Evolutionary conservation across 2,888 invertebrate genomes (phyloP).

Genomic region (Globia sparganii): DNA sequence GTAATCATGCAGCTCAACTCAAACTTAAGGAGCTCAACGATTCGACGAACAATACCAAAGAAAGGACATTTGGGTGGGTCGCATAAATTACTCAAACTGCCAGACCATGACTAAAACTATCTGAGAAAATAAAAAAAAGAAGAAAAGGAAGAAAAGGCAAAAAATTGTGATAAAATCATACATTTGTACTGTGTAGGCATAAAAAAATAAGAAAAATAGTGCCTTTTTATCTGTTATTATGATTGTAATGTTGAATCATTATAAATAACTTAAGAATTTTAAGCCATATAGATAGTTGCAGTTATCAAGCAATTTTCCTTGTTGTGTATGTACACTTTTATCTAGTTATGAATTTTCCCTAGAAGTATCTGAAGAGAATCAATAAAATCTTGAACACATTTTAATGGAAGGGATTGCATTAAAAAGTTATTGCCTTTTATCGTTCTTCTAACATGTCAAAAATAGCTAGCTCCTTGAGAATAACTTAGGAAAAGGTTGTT

Average conservation of each 20-base stretch:
- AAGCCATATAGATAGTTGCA: slow-evolving; percentile 19
- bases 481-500: not conserved
- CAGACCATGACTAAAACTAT: too few relatives aligned
- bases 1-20: too few relatives aligned
- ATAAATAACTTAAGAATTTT: slow-evolving; percentile 11
- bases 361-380: not conserved
- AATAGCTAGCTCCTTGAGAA: not conserved
- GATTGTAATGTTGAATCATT: slow-evolving; percentile 31
- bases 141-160: too few relatives aligned
- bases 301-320: slow-evolving; percentile 11
- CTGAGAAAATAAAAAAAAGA: too few relatives aligned
- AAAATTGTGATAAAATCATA: slow-evolving; percentile 27
- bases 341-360: not conserved
- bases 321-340: not conserved
- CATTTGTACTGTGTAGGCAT: not conserved
- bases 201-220: slow-evolving; percentile 32
- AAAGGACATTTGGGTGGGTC: too few relatives aligned
- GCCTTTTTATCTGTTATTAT: slow-evolving; percentile 8
- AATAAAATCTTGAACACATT: not conserved
- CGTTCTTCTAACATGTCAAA: not conserved
- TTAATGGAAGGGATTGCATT: too few relatives aligned
- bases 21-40: too few relatives aligned
- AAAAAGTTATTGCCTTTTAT: not conserved
- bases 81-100: too few relatives aligned
- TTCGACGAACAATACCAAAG: too few relatives aligned